Evolutionary conservation across 2,113 vertebrate genomes (phyloP).

Genomic region (Solea senegalensis): DNA sequence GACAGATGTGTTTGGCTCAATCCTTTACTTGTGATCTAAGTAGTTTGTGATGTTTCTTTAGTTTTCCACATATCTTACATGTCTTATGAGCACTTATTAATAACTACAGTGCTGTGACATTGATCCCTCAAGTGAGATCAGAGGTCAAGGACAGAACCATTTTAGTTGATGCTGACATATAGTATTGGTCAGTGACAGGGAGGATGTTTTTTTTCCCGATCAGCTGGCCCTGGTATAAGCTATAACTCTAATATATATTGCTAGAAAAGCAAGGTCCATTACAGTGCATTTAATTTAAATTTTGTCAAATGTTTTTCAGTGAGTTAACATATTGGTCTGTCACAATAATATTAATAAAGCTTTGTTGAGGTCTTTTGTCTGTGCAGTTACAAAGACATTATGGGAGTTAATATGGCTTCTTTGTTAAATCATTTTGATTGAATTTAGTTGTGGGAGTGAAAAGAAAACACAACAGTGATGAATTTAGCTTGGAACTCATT

Average conservation of each 20-base stretch:
- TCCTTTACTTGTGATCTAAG: no score
- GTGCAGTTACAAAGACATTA: constrained; percentile 30
- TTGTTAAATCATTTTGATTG: constrained; percentile 35
- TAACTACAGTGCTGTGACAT: background rate
- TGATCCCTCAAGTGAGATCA: constrained; percentile 8
- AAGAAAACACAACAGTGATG: background rate
- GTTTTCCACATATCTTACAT: background rate
- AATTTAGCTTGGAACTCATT: background rate
- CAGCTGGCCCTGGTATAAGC: background rate
- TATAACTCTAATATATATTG: background rate
- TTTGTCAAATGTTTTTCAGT: background rate
- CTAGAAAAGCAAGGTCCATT: background rate
- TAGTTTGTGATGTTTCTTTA: background rate
- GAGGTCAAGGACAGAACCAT: constrained; percentile 12
- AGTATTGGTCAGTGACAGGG: constrained; percentile 4
- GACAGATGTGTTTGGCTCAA: background rate
- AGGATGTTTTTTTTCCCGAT: constrained; percentile 7
- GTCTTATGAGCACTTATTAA: background rate
- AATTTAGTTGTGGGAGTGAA: constrained; percentile 12
- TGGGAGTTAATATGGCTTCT: constrained; percentile 16
- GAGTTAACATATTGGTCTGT: constrained; percentile 36
- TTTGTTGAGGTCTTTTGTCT: constrained; percentile 36
- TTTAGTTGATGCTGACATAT: constrained; percentile 6
- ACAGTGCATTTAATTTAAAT: background rate
- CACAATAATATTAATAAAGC: constrained; percentile 26